These are phyloP conservation scores for Cosmia trapezina DNA, from an alignment of 2,888 invertebrate species.

Conservation along the genomic window DNA sequence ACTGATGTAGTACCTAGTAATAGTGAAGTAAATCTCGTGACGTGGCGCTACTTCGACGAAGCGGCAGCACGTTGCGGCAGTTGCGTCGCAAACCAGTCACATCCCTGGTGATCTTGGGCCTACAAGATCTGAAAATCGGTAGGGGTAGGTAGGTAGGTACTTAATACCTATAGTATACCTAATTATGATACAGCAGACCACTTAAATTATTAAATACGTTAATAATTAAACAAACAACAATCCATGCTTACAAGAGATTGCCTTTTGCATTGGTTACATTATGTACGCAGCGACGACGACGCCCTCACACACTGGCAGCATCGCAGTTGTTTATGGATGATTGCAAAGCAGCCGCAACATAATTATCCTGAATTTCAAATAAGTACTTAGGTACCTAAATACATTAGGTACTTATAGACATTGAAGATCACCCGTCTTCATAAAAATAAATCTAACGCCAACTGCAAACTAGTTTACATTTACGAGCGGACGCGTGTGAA, in stretches of 20 bases:
- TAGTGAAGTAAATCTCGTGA: neutral
- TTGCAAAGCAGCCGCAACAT: neutral
- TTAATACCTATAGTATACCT: no score
- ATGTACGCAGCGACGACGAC: no score
- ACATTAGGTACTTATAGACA: neutral
- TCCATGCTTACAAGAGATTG: no score
- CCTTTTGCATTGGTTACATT: no score
- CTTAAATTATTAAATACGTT: no score
- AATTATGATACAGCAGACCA: no score
- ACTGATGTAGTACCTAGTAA: neutral
- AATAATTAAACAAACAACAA: neutral
- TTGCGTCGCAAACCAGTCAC: neutral
- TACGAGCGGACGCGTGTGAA: conserved; percentile 9
- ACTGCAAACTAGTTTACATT: conserved; percentile 4
- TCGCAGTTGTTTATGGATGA: neutral
- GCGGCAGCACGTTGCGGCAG: neutral
- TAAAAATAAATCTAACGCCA: conserved; percentile 4
- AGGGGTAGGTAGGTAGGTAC: no score
- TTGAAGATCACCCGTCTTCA: neutral
- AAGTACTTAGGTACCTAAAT: neutral
- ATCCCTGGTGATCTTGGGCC: neutral
- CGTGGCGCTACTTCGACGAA: neutral
- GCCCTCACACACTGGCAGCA: no score
- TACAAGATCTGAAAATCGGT: neutral
- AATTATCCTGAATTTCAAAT: neutral